Evolutionary conservation across 1,140 invertebrate species (phyloP), one percentile per base, ranked within the genome.

Genomic region (Drosophila insularis): DNA sequence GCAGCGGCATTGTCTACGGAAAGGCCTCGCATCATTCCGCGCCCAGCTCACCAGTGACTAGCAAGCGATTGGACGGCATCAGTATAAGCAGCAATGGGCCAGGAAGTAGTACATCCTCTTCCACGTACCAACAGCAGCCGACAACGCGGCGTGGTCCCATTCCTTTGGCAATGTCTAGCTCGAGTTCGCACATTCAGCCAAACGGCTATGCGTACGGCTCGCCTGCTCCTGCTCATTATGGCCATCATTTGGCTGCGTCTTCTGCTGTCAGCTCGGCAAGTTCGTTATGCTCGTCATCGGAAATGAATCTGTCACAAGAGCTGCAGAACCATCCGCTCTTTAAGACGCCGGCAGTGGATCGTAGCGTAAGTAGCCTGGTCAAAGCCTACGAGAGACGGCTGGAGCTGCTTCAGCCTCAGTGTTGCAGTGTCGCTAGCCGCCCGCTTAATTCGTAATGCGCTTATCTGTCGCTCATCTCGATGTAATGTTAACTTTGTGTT

Each of bases 1-100:
- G 77, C 39, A 92, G 92, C 10, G 86, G 89, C 23, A 87, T 46
- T 6, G 69, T 74, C 4, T 72, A 73, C 27, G 86, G 78, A 35
- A 90, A 76, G 76, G 76, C 67, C 2, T 77, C 80, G 4, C 92
- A 75, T 46, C 92, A 93, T 67, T 95, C 94, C n/a, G 95, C 94
- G 4, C 95, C 94, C 2, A 95, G 93, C 89, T 95, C 94, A 14
- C 95, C 95, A 1, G 94, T 94, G 1, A 90, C 92, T 91, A 93
- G 74, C 87, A 91, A 90, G 56, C 81, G 86, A 2, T 61, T 79
- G 8, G 77, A 71, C 50, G 66, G 69, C 39, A 61, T 60, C 19
- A 54, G 71, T 60, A 78, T 64, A 35, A 63, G 67, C 32, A 70
- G 73, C 56, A 71, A 62, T 39, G 40, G 43, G 17, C 43, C 43